Evolutionary conservation across 1,140 invertebrate species (phyloP).

Genomic region (Musca domestica): DNA sequence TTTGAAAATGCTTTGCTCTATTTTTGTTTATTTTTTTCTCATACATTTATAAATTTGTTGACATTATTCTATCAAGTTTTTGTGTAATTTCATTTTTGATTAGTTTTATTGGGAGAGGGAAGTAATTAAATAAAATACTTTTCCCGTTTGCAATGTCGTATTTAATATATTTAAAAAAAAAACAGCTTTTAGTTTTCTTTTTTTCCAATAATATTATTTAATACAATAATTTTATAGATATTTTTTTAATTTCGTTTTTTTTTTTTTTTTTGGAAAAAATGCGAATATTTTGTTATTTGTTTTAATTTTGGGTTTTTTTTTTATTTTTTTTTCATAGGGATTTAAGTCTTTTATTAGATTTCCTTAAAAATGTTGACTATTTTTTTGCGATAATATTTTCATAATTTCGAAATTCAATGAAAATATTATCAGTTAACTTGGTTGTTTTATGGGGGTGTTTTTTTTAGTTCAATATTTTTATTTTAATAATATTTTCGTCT

Average conservation of each 20-base stretch:
- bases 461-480: neutral
- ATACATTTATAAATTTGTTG: no score
- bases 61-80: no score
- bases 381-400: slow-evolving; percentile 7
- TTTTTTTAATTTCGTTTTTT: neutral
- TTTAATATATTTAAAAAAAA: no score
- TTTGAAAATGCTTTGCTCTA: no score
- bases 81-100: no score
- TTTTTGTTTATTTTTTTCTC: no score
- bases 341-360: neutral
- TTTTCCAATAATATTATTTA: no score
- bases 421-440: slow-evolving; percentile 19
- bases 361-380: neutral
- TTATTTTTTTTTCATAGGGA: neutral
- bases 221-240: no score
- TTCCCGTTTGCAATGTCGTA: no score
- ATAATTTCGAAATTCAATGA: slow-evolving; percentile 1
- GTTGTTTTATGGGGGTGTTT: neutral
- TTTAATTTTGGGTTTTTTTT: neutral
- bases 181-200: no score
- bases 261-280: neutral
- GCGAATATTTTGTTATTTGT: neutral
- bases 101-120: no score
- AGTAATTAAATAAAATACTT: no score
- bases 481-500: neutral